Conservation (phyloP, 1,140 invertebrate genomes). For the Drosophila seguyi region DNA sequence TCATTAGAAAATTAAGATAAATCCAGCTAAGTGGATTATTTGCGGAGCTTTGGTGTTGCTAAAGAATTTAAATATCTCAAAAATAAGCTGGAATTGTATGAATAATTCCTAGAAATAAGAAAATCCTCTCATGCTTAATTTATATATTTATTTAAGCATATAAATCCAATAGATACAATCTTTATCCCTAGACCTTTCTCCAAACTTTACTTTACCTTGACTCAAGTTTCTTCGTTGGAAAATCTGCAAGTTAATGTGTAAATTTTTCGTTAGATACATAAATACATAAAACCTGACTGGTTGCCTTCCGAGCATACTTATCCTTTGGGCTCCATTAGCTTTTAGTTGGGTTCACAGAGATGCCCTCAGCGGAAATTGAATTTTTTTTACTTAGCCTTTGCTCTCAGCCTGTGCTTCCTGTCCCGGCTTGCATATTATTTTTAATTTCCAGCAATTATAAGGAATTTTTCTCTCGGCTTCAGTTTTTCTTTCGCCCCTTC, state of each 20-base stretch:
- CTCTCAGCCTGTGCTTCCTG: conserved; percentile 9
- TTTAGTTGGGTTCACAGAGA: conserved; percentile 20
- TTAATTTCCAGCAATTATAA: conserved; percentile 71
- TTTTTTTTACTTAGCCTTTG: conserved; percentile 52
- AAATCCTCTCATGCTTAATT: too few species aligned
- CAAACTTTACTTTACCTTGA: not conserved
- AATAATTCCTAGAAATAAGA: not conserved
- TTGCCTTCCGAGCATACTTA: conserved; percentile 2
- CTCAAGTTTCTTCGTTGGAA: not conserved
- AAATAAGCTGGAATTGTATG: not conserved
- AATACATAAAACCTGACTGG: conserved; percentile 24
- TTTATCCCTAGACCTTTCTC: not conserved
- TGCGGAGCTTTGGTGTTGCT: not conserved
- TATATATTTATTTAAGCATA: too few species aligned
- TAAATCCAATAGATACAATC: too few species aligned
- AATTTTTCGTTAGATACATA: conserved; percentile 23
- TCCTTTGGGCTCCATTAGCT: conserved; percentile 35
- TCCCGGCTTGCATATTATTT: conserved; percentile 41
- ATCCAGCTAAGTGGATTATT: not conserved
- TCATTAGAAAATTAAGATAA: not conserved
- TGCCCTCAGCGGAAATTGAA: conserved; percentile 63
- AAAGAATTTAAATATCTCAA: not conserved
- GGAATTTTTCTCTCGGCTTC: conserved; percentile 50
- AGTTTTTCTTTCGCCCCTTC: conserved; percentile 13
- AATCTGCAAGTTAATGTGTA: conserved; percentile 13